phyloP scores from a whole-genome alignment of 2,113 vertebrate genomes.

The chimpanzee (Pan troglodytes) region DNA sequence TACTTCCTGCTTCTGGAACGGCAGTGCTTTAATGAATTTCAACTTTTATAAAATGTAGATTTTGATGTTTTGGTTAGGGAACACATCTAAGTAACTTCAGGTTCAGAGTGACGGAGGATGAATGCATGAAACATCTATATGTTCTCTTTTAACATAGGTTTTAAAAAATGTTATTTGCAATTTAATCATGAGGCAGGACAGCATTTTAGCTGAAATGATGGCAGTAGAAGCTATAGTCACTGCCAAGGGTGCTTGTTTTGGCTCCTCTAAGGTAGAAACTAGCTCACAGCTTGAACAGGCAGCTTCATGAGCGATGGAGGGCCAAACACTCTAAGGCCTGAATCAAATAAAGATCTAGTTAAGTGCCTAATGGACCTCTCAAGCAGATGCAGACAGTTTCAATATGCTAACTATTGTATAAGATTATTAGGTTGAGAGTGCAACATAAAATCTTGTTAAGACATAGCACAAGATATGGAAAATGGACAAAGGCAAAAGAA shows the following conservation, averaged over 20 bases:
- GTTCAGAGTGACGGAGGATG: not conserved
- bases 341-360: constrained; percentile 39
- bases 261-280: not conserved
- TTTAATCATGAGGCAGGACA: not conserved
- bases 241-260: constrained; percentile 3
- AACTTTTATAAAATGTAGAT: not conserved
- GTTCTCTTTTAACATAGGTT: not conserved
- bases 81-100: not conserved
- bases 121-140: not conserved
- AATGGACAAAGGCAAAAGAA: not conserved
- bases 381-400: constrained; percentile 24
- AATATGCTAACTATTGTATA: constrained; percentile 20
- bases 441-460: constrained; percentile 44
- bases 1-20: not conserved
- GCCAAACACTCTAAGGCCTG: constrained; percentile 21
- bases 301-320: not conserved
- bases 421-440: constrained; percentile 20
- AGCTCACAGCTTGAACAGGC: not conserved
- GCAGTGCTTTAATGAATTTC: not conserved
- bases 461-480: not conserved
- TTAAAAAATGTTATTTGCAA: not conserved
- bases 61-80: not conserved
- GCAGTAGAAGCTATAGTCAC: not conserved
- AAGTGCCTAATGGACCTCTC: constrained; percentile 50
- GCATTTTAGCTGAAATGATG: not conserved